Evolutionary conservation across 2,888 invertebrate species (phyloP), one percentile per base, ranked within the genome.

Genomic region (Notodonta ziczac): DNA sequence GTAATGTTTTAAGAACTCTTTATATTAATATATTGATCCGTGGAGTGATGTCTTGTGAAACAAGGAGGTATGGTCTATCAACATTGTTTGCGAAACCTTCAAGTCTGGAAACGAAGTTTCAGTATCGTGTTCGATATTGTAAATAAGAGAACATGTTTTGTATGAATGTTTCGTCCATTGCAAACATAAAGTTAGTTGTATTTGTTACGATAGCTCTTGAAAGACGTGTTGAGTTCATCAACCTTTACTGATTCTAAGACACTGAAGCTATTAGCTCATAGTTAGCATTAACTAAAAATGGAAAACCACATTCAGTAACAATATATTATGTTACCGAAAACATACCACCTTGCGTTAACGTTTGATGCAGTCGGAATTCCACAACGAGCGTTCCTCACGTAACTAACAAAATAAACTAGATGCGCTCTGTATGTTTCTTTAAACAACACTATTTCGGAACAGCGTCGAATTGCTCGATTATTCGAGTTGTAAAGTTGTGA

Each of bases 381-480:
- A 24, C 60, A 32, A 63, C 69, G 55, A 59, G 65, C 58, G 44
- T 55, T 70, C 61, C 58, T 75, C 58, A 60, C 9, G 66, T 72
- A 75, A 59, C 76, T 58, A 67, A 61, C 53, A 73, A 73, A 75
- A 75, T 63, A 73, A 70, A 68, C 67, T 44, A 14, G 62, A 66
- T 67, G 74, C 65, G 59, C 59, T 55, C 51, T 42, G 16, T 32
- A 52, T 50, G n/a, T 71, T 74, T 74, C 74, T 71, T 77, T 61
- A 72, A 74, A 70, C 74, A 73, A 56, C 58, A 72, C 69, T 76
- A 77, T 81, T 81, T 80, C 72, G 69, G 69, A 67, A 68, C 60
- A 58, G 66, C 67, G 74, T 81, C 70, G 72, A 70, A 74, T 81
- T 80, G 72, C 81, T 73, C 73, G 81, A 83, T 81, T 83, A 83